Evolutionary conservation across 2,113 vertebrate genomes (phyloP), one percentile per base, ranked within the genome.

Genomic region (Ammodytes marinus): DNA sequence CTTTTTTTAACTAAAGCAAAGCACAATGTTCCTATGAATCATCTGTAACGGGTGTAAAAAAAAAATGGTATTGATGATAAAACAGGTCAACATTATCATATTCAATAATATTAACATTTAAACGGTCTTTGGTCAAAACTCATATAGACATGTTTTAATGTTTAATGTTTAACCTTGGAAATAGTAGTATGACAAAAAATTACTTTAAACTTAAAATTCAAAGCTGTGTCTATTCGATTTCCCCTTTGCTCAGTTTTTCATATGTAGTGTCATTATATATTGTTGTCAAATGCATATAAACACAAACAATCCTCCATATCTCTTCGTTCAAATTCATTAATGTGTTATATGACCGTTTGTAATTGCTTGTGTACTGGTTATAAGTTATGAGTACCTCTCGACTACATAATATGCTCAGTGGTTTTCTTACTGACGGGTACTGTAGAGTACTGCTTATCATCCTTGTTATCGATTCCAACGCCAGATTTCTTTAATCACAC

Each of bases 401-500:
- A 15, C 69, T 63, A 35, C 68, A 50, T 81, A 81, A 67, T 71
- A 82, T 49, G 35, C 49, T 68, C 17, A 50, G 43, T 54, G 57
- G 27, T 27, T 74, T 54, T 78, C 50, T 39, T 65, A 77, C 81
- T 72, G 77, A 50, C 46, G 45, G 40, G 10, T 35, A 54, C 27
- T 27, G 59, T 13, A 59, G 63, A 66, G 43, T 50, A 45, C 69
- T 6, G 40, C 66, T 87, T 74, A 70, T 83, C 73, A 69, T 82
- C 61, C 75, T 71, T 84, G 77, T 83, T 80, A 64, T 54, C 53
- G 46, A 58, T 70, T 87, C 64, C 69, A 39, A 79, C n/a, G 65
- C 43, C 55, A 45, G 64, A 74, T 65, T 77, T 45, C 65, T 67
- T 87, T 86, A 89, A 88, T 93, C 86, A 82, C 81, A 75, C 69